Evolutionary conservation across 2,888 invertebrate species (phyloP), one percentile per base, ranked within the genome.

Genomic region (Plebejus melissa): DNA sequence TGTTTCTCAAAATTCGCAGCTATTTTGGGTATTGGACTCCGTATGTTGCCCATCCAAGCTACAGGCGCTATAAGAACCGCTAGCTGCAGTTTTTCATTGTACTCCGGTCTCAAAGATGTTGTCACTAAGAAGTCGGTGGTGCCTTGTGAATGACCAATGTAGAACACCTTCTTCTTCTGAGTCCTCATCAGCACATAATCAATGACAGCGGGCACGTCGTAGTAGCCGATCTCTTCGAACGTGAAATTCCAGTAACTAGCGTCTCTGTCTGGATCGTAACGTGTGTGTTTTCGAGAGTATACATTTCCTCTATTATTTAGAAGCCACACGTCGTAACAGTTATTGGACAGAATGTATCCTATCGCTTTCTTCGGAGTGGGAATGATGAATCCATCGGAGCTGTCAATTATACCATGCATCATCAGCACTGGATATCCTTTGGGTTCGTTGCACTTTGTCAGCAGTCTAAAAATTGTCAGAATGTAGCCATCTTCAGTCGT

Each of bases 81-180:
- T 0, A 93, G 85, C 36, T 87, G 86, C 16, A 96, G 86, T 84
- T 95, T 95, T 0, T 86, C 81, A 81, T 95, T 95, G 81, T 95
- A 95, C 75, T 94, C 93, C 0, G 95, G 94, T 69, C 83, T 83
- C 71, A 87, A 84, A 0, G 94, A 90, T 2, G 89, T 86, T 88
- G 95, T 89, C 0, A 94, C 93, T 79, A 90, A 95, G 80, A 94
- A 94, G n/a, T 85, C 81, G 0, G 95, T 94, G 0, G 94, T 94
- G 9, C 96, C 97, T 82, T 94, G 91, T 0, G 96, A 96, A 84
- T 96, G 96, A 0, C 96, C 97, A 9, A 95, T 85, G 82, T 95
- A 96, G 80, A 94, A 94, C 0, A 97, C 78, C 75, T 94, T 87
- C 2, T 88, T 77, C 69, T 92, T 88, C 0, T 90, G 88, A 0